A percentile compares a stretch with the other conserved stretches of the same genome.
These are phyloP conservation scores for Melanotaenia trifasciata DNA, from an alignment of 2,797 vertebrate genomes.

Conservation along the genomic window DNA sequence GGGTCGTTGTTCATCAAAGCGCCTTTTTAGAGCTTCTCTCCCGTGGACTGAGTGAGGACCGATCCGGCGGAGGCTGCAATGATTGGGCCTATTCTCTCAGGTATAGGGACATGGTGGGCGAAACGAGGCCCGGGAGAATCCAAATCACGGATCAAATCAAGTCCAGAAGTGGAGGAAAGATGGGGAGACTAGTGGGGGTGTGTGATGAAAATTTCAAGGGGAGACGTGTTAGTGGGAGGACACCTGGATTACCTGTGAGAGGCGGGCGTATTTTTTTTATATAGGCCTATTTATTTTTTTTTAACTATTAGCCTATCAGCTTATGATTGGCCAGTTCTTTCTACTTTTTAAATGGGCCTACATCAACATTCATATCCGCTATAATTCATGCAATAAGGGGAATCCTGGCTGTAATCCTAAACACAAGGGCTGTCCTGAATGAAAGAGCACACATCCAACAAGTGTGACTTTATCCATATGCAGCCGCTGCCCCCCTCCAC, in stretches of 20 bases:
- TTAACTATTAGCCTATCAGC: constrained; percentile 1
- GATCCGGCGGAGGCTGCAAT: constrained; percentile 75
- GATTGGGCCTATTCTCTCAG: constrained; percentile 82
- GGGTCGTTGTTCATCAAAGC: constrained; percentile 93
- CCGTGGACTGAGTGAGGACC: constrained; percentile 77
- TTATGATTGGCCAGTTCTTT: constrained; percentile 30
- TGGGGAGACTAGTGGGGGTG: background rate
- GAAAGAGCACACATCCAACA: constrained; percentile 67
- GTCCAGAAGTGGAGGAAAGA: constrained; percentile 34
- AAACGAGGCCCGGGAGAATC: constrained; percentile 75
- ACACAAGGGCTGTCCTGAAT: constrained; percentile 47
- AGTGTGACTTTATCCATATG: constrained; percentile 75
- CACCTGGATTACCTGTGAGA: constrained; percentile 65
- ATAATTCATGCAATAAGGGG: constrained; percentile 63
- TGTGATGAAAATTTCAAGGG: constrained; percentile 58
- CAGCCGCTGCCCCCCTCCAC: constrained; percentile 45
- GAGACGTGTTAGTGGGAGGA: constrained; percentile 35
- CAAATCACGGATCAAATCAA: constrained; percentile 81
- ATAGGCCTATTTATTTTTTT: no score
- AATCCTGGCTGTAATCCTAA: constrained; percentile 44
- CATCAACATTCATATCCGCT: constrained; percentile 63
- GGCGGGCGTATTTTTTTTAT: background rate
- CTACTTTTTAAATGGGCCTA: constrained; percentile 4
- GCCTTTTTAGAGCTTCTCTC: constrained; percentile 82
- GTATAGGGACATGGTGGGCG: constrained; percentile 68